Evolutionary conservation across 2,888 invertebrate genomes (phyloP), one percentile per base, ranked within the genome.

Genomic region (Macrostomum cliftonense): DNA sequence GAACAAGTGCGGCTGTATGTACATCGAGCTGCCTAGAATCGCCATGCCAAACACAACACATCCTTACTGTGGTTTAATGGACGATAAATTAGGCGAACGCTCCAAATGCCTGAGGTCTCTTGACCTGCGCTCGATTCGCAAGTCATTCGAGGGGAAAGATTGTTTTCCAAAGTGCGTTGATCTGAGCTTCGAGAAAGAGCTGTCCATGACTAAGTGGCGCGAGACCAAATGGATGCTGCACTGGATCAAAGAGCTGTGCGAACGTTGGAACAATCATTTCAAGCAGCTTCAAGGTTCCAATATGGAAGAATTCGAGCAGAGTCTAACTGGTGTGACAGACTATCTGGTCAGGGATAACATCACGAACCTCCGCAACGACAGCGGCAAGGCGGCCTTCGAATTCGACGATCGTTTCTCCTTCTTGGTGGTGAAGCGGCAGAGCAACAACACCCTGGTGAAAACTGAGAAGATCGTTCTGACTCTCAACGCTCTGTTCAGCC

Each of bases 1-100:
- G n/a, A 21, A 53, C n/a, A 21, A 53, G 16, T 51, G 51, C 37
- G 37, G 51, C 14, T 51, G 51, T 42, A 42, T 50, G 37, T 51
- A 51, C 37, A 14, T 47, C 5, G 36, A 43, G 13, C 51, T 39
- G 38, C 49, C 47, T 2, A 39, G 51, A 21, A 37, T 42, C 39
- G 20, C 14, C 12, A 12, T 17, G 16, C 51, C 51, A 2, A 43
- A 19, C 38, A 17, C 12, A 43, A 39, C 28, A 2, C 20, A 17
- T 5, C 50, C 51, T 2, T 51, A 51, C 39, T 51, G 51, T 20
- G 50, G 50, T 7, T 21, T 37, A 4, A 16, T 50, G 17, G 37
- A 28, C 28, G 28, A 28, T 4, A 28, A 28, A 9, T 28, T 28
- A 7, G 9, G 9, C 4, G 28, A 28, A 9, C 28, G 28, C 28